Evolutionary conservation across 2,113 vertebrate genomes (phyloP), one percentile per base, ranked within the genome.

Genomic region (Engraulis encrasicolus): DNA sequence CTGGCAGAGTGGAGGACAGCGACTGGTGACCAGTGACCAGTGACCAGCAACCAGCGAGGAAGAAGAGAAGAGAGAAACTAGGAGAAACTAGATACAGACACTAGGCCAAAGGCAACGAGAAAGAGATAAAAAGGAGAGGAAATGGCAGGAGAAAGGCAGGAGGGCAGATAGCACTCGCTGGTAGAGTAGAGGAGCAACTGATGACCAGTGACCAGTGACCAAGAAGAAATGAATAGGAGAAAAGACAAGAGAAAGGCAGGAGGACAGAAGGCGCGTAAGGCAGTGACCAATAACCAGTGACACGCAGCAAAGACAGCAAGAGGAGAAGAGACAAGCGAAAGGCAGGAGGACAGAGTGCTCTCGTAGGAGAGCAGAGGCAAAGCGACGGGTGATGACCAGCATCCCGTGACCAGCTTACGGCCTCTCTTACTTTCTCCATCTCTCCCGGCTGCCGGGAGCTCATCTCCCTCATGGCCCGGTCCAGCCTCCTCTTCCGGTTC

Each of bases 391-490:
- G 50, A 18, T 23, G n/a, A 61, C 58, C n/a, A n/a, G n/a, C n/a
- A n/a, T n/a, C n/a, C n/a, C n/a, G n/a, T n/a, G n/a, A n/a, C n/a
- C n/a, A n/a, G n/a, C n/a, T n/a, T n/a, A n/a, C 9, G 40, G 17
- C 31, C 82, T 87, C 12, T 88, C 96, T 96, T 96, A 97, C 96
- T 94, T 96, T 94, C 71, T 89, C 92, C 88, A 83, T 80, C 50
- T 94, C 93, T 83, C 91, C 85, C 45, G 85, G 86, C 27, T 84
- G 87, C 18, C 81, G 89, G 4, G 36, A 83, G 77, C 82, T 31
- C 1, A 93, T 89, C 37, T 87, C 92, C 82, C 91, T 89, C 50
- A 85, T 80, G 12, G 74, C 90, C 84, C 93, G 91, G 85, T 91
- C 91, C 89, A 95, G 82, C 88, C 92, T 96, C 89, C 89, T 90